phyloP scores from a whole-genome alignment of 2,113 vertebrate genomes.

The Rhynchomys soricoides region DNA sequence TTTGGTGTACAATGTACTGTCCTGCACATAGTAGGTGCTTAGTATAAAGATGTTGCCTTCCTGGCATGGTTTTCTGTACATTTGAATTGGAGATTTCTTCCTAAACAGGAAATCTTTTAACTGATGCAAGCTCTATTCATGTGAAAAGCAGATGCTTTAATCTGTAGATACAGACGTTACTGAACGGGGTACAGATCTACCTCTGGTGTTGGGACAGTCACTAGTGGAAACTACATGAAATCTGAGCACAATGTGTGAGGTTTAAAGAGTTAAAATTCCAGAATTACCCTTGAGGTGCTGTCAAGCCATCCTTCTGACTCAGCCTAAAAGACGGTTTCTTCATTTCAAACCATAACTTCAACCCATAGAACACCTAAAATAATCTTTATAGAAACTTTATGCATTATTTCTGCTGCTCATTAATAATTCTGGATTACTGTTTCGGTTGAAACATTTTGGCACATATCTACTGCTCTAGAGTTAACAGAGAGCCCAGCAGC shows the following conservation, averaged over 20 bases:
- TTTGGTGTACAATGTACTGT: too few relatives aligned
- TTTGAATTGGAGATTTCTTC: neutral
- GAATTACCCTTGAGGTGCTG: neutral
- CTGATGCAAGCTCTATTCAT: neutral
- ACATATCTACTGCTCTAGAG: neutral
- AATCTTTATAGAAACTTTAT: neutral
- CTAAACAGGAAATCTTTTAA: slow-evolving; percentile 11
- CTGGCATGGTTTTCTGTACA: neutral
- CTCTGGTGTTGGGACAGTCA: neutral
- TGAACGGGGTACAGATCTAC: neutral
- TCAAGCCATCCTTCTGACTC: neutral
- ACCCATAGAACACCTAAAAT: neutral
- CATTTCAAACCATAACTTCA: neutral
- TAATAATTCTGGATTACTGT: neutral
- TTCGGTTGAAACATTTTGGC: neutral
- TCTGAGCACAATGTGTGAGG: neutral
- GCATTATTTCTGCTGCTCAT: neutral
- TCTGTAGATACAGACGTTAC: neutral
- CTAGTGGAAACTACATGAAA: neutral
- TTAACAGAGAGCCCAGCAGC: neutral
- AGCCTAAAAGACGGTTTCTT: neutral
- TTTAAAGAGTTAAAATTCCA: neutral
- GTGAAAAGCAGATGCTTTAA: neutral
- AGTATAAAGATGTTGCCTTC: neutral
- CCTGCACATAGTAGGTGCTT: neutral